Conservation (phyloP, 2,888 invertebrate species). For the Chaetogeoica ovagalla region DNA sequence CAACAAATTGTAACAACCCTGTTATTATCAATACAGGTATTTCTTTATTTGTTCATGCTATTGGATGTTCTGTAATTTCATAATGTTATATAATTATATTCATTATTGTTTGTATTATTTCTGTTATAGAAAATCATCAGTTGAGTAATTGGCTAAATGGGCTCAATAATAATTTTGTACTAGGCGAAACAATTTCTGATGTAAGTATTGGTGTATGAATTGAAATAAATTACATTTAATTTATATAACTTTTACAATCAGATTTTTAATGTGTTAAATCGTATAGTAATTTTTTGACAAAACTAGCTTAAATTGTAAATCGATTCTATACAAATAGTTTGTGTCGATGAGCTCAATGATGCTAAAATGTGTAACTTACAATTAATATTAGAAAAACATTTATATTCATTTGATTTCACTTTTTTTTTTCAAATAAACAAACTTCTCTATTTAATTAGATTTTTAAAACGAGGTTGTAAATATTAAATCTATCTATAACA, state of each 20-base stretch:
- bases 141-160: slow-evolving; percentile 26
- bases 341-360: no score
- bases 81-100: not conserved
- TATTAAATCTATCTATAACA: no score
- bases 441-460: no score
- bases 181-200: slow-evolving; percentile 25
- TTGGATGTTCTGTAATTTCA: not conserved
- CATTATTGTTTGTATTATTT: not conserved
- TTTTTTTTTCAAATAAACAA: no score
- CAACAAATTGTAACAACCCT: not conserved
- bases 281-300: no score
- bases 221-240: not conserved
- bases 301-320: no score
- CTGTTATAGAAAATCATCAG: slow-evolving; percentile 10
- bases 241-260: not conserved
- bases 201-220: slow-evolving; percentile 21
- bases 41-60: not conserved
- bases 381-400: no score
- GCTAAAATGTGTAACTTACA: no score
- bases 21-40: slow-evolving; percentile 4
- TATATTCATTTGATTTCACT: no score
- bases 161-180: slow-evolving; percentile 11
- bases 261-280: no score
- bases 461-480: no score
- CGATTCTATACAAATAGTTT: no score